Conservation (phyloP, 1,140 invertebrate species). For the Pantala flavescens region DNA sequence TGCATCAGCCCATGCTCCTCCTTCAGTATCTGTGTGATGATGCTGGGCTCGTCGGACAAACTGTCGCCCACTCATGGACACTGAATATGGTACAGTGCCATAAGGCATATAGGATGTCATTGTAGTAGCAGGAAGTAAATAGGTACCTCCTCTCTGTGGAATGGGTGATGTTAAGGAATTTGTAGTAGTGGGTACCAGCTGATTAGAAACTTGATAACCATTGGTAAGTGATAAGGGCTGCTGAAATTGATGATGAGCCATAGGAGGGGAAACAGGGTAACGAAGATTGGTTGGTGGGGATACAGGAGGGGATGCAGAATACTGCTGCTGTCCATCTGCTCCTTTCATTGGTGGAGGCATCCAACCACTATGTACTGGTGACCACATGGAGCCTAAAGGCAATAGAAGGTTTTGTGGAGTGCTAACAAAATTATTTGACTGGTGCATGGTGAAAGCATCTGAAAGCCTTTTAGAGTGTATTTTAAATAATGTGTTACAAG, state of each 20-base stretch:
- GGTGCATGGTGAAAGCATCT: background rate
- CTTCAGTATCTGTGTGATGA: background rate
- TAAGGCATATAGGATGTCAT: background rate
- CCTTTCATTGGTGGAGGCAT: background rate
- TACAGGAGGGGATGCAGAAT: background rate
- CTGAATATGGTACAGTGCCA: background rate
- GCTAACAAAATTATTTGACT: background rate
- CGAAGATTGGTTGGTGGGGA: background rate
- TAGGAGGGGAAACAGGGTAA: background rate
- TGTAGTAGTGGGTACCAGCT: background rate
- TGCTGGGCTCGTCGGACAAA: background rate
- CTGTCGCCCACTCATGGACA: background rate
- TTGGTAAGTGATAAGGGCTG: background rate
- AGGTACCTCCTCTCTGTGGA: background rate
- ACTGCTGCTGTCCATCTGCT: background rate
- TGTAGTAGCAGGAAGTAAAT: background rate
- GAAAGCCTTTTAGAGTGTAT: background rate
- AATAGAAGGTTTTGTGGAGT: slow-evolving; percentile 2
- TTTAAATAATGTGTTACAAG: no score
- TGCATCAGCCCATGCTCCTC: background rate
- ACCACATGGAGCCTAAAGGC: background rate
- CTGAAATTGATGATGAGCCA: background rate
- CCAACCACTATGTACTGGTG: background rate
- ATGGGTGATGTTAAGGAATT: background rate
- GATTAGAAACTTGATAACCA: background rate